Base-by-base conservation (phyloP, 1,140 invertebrate genomes). In the Dreissena rostriformis region DNA sequence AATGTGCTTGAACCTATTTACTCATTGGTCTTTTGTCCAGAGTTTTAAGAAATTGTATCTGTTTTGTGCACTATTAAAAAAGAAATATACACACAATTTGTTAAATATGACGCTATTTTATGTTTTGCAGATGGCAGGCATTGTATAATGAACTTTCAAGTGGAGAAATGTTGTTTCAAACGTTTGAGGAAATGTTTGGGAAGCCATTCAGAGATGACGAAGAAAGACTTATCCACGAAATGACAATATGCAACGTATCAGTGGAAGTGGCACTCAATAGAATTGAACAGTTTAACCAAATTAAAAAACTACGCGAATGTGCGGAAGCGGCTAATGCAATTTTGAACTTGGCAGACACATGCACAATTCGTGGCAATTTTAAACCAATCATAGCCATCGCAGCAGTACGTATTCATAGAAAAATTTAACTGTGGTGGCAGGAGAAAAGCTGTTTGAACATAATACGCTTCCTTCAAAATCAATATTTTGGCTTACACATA, bases 251-350 rank as follows among this genome's bases (percentile, higher is more conserved):
- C 15, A 17, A 57, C 24, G 51, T 81, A 15, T n/a, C 22, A 15
- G 14, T 49, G 24, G 26, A 51, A 39, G 49, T 24, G 14, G 51
- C 65, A 1, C 17, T 49, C 5, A 12, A 72, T 15, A 24, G 68
- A 57, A 24, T 81, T 22, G 70, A 81, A 19, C 78, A 81, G 49
- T 49, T 81, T 22, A 39, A 29, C 19, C 53, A 81, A 22, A 71
- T 53, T 53, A 72, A 70, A 63, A 67, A 61, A 24, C 55, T 81
- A 11, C 67, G 63, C 63, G 19, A 24, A 12, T 81, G 70, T 73
- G 70, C 72, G 12, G 63, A 28, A 0, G 68, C 68, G 26, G 78
- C 78, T 39, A 73, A 81, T 26, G 53, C 22, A 49, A 61, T 81
- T 29, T 29, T 81, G 12, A 26, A 81, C 10, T 63, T 81, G 57